A percentile compares a stretch with the other conserved stretches of the same genome.
phyloP scores from a whole-genome alignment of 2,888 invertebrate species.

The Trachelus stipa region DNA sequence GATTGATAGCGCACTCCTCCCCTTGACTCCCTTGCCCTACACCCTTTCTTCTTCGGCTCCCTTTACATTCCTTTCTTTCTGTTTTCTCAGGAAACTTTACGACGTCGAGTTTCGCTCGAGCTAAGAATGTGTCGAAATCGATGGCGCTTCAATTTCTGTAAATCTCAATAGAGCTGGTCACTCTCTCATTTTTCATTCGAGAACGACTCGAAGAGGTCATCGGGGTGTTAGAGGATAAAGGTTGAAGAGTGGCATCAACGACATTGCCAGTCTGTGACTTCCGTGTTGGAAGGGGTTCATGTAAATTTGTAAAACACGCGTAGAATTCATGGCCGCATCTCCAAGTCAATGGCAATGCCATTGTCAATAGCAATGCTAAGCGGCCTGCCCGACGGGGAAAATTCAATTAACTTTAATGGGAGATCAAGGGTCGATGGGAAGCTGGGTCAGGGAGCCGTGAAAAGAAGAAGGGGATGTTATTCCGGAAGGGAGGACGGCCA shows the following conservation, averaged over 20 bases:
- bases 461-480: not conserved
- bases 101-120: not conserved
- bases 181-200: not conserved
- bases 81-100: not conserved
- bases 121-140: constrained; percentile 10
- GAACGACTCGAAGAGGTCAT: not conserved
- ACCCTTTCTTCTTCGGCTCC: not conserved
- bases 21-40: not conserved
- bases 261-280: not conserved
- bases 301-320: constrained; percentile 49
- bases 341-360: constrained; percentile 45
- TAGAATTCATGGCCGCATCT: constrained; percentile 36
- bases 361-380: constrained; percentile 33
- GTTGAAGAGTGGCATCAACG: not conserved
- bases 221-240: not conserved
- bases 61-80: not conserved
- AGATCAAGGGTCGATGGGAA: constrained; percentile 48
- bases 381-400: constrained; percentile 57
- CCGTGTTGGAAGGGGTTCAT: constrained; percentile 28
- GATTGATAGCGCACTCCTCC: constrained; percentile 15
- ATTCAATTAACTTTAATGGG: constrained; percentile 72
- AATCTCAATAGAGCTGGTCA: constrained; percentile 18
- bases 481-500: not conserved
- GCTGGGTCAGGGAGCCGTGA: not conserved
- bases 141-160: constrained; percentile 20